Conservation (phyloP, 2,113 vertebrate genomes). For the Serinus canaria region DNA sequence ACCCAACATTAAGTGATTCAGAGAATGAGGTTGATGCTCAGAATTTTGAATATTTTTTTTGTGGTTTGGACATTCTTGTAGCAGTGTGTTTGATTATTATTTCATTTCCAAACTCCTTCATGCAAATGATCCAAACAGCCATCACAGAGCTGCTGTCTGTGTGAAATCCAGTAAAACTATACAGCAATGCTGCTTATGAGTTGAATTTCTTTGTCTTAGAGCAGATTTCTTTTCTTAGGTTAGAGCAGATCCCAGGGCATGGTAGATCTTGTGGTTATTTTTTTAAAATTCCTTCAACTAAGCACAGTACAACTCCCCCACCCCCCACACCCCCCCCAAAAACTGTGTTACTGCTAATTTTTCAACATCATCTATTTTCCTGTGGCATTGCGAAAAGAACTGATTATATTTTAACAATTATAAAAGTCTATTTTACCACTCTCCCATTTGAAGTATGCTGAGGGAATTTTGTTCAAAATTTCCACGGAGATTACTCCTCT, state of each 20-base stretch:
- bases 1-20: background rate
- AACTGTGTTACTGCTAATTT: background rate
- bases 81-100: background rate
- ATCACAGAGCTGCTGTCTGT: background rate
- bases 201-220: background rate
- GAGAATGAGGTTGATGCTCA: background rate
- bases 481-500: conserved; percentile 16
- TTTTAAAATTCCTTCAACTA: background rate
- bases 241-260: background rate
- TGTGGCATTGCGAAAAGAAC: background rate
- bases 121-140: background rate
- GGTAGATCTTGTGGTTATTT: background rate
- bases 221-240: background rate
- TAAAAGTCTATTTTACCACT: background rate
- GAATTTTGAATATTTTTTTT: background rate
- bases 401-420: background rate
- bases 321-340: background rate
- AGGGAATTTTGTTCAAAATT: conserved; percentile 38
- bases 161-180: background rate
- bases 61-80: background rate
- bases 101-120: background rate
- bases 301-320: background rate
- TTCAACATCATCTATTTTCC: background rate
- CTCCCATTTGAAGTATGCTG: background rate
- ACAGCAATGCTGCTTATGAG: background rate